Percentiles rank a stretch among this genome's conserved stretches.
phyloP scores from a whole-genome alignment of 2,888 invertebrate species.

The Metalampra italica region DNA sequence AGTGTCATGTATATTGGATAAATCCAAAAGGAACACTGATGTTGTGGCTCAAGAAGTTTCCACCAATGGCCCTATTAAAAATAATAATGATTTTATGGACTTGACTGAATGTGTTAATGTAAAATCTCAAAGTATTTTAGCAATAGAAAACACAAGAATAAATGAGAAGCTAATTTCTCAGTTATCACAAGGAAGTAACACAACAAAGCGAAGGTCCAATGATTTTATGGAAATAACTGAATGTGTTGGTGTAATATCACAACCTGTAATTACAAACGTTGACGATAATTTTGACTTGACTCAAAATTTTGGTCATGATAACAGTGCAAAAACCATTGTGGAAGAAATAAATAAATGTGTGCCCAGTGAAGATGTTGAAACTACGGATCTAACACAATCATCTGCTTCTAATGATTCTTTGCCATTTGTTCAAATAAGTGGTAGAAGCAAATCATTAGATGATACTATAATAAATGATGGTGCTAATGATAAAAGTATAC shows the following conservation, averaged over 20 bases:
- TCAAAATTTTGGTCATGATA: slow-evolving; percentile 20
- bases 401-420: slow-evolving; percentile 42
- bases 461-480: slow-evolving; percentile 33
- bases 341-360: slow-evolving; percentile 6
- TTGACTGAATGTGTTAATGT: slow-evolving; percentile 39
- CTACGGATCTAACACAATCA: slow-evolving; percentile 50
- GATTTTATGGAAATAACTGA: slow-evolving; percentile 62
- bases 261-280: slow-evolving; percentile 14
- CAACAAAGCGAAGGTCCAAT: slow-evolving; percentile 41
- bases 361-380: slow-evolving; percentile 14
- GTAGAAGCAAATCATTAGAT: slow-evolving; percentile 29
- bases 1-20: slow-evolving; percentile 25
- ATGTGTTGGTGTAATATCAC: slow-evolving; percentile 36
- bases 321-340: slow-evolving; percentile 9
- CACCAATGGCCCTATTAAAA: slow-evolving; percentile 18
- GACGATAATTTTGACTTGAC: slow-evolving; percentile 36
- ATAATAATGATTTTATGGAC: slow-evolving; percentile 37
- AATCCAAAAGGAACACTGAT: slow-evolving; percentile 14
- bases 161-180: slow-evolving; percentile 12
- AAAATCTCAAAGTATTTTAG: slow-evolving; percentile 9
- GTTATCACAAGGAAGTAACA: slow-evolving; percentile 25
- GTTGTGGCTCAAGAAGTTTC: slow-evolving; percentile 15
- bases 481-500: slow-evolving; percentile 20
- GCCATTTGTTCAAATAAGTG: slow-evolving; percentile 38
- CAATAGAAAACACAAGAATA: slow-evolving; percentile 5